Base-by-base conservation (phyloP, 2,797 vertebrate genomes). In the Huso huso region DNA sequence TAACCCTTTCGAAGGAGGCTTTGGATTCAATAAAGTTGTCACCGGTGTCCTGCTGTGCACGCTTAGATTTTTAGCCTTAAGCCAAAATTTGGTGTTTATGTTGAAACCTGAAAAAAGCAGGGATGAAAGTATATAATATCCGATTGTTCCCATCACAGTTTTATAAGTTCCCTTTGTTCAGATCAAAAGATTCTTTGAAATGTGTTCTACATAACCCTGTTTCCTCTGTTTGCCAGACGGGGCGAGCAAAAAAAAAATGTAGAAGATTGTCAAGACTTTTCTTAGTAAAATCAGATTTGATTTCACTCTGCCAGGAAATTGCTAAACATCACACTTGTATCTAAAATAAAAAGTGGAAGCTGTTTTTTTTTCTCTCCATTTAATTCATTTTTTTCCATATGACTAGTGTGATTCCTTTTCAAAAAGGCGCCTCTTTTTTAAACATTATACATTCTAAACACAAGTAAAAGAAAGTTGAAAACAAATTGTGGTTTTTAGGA, bases 111-210 rank as follows among this genome's bases (percentile, higher is more conserved):
- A 75, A 67, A 74, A 37, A 76, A 76, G 73, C 72, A 74, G 6
- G 69, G 79, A 86, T 87, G 83, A 89, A 87, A 85, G 81, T 76
- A 71, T 71, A 69, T 84, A 83, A 85, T 84, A 85, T 85, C 75
- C 81, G 83, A 86, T 89, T 88, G 84, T 87, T 90, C 84, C 83
- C 82, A 77, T 80, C 77, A 78, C 85, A 71, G 69, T 86, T 88
- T 87, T 85, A 77, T 82, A 80, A 78, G 72, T 85, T 84, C 83
- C 81, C 83, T 88, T 86, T 85, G 79, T 85, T 86, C 79, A 79
- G 75, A 86, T 89, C 83, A 88, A 87, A 89, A 74, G 70, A 48
- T 74, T 80, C 81, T 84, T 86, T 86, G 76, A 86, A 88, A 82
- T 72, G 77, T 73, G 76, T 82, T 77, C 72, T 80, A 80, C 80